Evolutionary conservation across 2,797 vertebrate genomes (phyloP), one percentile per base, ranked within the genome.

Genomic region (Strix occidentalis): DNA sequence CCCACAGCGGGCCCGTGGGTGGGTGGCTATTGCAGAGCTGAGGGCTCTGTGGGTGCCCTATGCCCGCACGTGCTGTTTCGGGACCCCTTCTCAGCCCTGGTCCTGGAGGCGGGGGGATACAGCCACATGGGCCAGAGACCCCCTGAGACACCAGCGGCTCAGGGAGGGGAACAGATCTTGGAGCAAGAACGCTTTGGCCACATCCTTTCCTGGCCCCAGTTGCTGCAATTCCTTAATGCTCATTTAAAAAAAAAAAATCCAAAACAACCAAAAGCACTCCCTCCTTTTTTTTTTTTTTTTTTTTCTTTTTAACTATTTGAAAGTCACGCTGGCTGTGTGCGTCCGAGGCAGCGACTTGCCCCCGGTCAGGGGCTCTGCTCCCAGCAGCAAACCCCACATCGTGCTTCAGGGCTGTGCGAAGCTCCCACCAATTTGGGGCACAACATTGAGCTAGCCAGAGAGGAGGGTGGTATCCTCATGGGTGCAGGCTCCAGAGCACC

Each of bases 321-420:
- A 31, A 33, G 31, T 84, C 1, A 1, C 14, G 33, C 17, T 0
- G 3, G 33, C 58, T 26, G 45, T 0, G 5, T 11, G 8, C 24
- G 24, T 5, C 66, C 2, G 0, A 31, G 31, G 65, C 56, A 61
- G 48, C 2, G 1, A 8, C 60, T 28, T 1, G 2, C 3, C 41
- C 63, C 17, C 3, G 0, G 15, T 3, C 3, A 0, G 41, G 19
- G 33, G 33, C n/a, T 80, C 56, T 1, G 45, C 35, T 65, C 28
- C 53, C 20, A 4, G 45, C 48, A 74, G 16, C 61, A 75, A 57
- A 63, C 18, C 21, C 12, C 3, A 0, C 0, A 3, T 2, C 0
- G 8, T 21, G 68, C 29, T 63, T 45, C 71, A 71, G 68, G 54
- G 33, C 2, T 23, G 37, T 2, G 61, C 0, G 3, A 69, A 83